A percentile compares a stretch with the other conserved stretches of the same genome.
Evolutionary conservation across 2,797 vertebrate genomes (phyloP).

Genomic region (Cryptoblepharus egeriae): DNA sequence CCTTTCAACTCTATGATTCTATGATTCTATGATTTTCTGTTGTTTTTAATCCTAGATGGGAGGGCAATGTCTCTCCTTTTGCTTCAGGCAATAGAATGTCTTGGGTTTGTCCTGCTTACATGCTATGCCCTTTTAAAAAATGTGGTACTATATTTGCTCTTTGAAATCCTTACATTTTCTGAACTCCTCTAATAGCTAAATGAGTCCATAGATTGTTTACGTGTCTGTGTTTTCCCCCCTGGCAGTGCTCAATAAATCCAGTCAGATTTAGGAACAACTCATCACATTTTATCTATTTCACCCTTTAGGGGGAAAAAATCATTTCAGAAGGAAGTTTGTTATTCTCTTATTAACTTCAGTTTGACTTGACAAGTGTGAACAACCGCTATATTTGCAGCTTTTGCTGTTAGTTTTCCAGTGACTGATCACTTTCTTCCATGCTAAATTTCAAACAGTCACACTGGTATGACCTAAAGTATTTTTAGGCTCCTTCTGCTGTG

Average conservation of each 20-base stretch:
- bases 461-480: conserved; percentile 13
- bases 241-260: neutral
- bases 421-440: conserved; percentile 38
- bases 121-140: neutral
- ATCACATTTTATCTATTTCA: conserved; percentile 9
- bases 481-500: conserved; percentile 27
- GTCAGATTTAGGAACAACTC: conserved; percentile 17
- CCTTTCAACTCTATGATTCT: no score
- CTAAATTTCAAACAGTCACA: conserved; percentile 42
- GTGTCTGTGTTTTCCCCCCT: neutral
- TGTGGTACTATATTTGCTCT: neutral
- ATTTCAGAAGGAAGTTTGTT: neutral
- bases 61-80: no score
- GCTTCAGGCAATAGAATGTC: no score
- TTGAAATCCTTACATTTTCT: neutral
- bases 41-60: no score
- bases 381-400: neutral
- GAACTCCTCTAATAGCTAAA: neutral
- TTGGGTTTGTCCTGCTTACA: no score
- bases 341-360: neutral
- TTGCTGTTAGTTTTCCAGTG: neutral
- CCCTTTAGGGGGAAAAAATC: neutral
- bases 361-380: conserved; percentile 36
- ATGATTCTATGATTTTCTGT: no score
- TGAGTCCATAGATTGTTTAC: conserved; percentile 1